Percentiles rank a stretch among this genome's conserved stretches.
These are phyloP conservation scores for Bombus superbus DNA, from an alignment of 1,140 invertebrate genomes.

Conservation along the genomic window DNA sequence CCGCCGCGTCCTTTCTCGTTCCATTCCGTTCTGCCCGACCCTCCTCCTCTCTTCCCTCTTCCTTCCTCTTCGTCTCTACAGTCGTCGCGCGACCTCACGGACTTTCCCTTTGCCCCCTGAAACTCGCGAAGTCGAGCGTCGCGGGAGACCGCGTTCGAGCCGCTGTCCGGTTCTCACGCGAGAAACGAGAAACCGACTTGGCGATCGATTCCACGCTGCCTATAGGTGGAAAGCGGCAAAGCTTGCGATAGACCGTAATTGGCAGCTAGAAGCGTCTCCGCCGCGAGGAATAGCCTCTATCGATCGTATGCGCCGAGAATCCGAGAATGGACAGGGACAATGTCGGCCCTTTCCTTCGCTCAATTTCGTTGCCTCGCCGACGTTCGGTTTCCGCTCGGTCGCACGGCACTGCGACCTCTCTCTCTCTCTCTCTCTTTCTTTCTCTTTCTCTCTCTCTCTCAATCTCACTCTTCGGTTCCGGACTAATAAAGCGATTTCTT, in stretches of 20 bases:
- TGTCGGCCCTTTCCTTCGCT: no score
- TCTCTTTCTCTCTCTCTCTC: neutral
- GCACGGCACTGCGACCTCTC: neutral
- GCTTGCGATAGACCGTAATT: constrained; percentile 11
- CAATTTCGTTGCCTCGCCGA: no score
- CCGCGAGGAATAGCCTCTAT: neutral
- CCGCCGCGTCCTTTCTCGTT: neutral
- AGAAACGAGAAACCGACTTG: neutral
- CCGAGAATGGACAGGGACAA: neutral
- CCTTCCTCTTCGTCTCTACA: neutral
- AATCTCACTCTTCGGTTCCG: no score
- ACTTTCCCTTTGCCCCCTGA: neutral
- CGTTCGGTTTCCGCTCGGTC: no score
- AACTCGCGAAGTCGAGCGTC: neutral
- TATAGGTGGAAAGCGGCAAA: no score
- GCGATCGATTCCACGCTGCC: neutral
- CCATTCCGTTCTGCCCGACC: no score
- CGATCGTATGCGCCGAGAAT: constrained; percentile 6
- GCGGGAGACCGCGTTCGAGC: neutral
- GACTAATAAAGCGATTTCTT: neutral
- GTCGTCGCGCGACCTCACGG: neutral
- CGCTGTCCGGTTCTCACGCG: neutral
- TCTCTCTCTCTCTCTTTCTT: neutral
- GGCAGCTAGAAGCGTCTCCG: neutral
- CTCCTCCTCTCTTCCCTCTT: neutral